Conservation (phyloP, 1,140 invertebrate genomes). For the Samia ricini region DNA sequence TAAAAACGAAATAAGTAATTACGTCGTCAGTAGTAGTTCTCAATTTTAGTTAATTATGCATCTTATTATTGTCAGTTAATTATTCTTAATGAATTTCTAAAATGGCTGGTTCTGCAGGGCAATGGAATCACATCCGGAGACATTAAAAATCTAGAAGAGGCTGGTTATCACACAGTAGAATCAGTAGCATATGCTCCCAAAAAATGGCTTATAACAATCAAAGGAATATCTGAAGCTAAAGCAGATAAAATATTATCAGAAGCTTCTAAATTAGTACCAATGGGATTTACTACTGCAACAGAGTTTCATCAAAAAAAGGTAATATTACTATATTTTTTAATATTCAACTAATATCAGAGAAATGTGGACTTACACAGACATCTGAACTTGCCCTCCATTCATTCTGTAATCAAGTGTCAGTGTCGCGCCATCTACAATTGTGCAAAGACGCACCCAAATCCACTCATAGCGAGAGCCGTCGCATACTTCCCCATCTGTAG, state of each 20-base stretch:
- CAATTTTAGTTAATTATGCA: too few relatives aligned
- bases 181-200: conserved; percentile 96
- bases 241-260: conserved; percentile 97
- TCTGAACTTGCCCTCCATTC: too few relatives aligned
- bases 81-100: background rate
- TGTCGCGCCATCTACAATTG: too few relatives aligned
- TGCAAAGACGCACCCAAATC: too few relatives aligned
- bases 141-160: conserved; percentile 95
- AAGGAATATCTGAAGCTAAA: conserved; percentile 98
- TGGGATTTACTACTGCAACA: conserved; percentile 98
- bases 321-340: conserved; percentile 11
- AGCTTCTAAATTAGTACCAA: conserved; percentile 95
- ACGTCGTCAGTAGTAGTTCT: too few relatives aligned
- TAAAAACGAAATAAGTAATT: too few relatives aligned
- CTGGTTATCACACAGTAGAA: conserved; percentile 96
- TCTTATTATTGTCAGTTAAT: background rate
- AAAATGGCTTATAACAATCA: conserved; percentile 92
- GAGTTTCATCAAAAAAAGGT: conserved; percentile 96
- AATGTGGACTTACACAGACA: too few relatives aligned
- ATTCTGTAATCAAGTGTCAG: too few relatives aligned
- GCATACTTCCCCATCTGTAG: too few relatives aligned
- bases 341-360: background rate
- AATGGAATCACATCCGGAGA: conserved; percentile 94
- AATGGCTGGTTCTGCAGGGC: conserved; percentile 70
- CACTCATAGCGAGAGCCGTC: too few relatives aligned